phyloP scores from a whole-genome alignment of 92 coral and sea anemone species.

The Porites divaricata region DNA sequence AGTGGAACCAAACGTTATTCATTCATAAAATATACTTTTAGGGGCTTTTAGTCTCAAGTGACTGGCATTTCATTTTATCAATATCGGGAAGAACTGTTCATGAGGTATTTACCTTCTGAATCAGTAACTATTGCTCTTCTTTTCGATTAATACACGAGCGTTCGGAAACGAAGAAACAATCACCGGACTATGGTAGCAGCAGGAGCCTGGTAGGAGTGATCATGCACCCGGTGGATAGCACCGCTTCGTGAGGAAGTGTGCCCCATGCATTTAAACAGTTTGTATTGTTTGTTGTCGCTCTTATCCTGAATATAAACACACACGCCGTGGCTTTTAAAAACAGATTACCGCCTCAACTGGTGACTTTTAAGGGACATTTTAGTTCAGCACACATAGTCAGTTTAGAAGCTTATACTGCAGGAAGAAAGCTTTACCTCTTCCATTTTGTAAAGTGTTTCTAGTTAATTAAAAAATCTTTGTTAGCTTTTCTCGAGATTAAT shows the following conservation, averaged over 20 bases:
- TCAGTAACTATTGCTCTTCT: too few relatives aligned
- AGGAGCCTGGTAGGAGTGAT: neutral
- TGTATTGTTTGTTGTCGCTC: constrained; percentile 29
- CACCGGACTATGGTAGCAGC: neutral
- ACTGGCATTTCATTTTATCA: too few relatives aligned
- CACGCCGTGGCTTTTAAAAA: constrained; percentile 24
- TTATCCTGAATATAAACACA: constrained; percentile 6
- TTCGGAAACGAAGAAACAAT: neutral
- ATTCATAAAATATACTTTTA: too few relatives aligned
- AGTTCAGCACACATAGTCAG: constrained; percentile 25
- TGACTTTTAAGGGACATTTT: constrained; percentile 18
- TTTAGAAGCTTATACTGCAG: constrained; percentile 29
- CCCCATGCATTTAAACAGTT: constrained; percentile 4
- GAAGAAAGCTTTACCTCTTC: constrained; percentile 27
- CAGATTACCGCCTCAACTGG: constrained; percentile 18
- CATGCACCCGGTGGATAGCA: neutral
- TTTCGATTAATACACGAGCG: neutral
- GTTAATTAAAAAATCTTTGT: constrained; percentile 97
- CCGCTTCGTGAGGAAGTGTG: constrained; percentile 33
- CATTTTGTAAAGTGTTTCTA: constrained; percentile 79
- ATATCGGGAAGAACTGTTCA: too few relatives aligned
- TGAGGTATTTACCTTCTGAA: too few relatives aligned
- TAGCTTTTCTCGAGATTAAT: constrained; percentile 94
- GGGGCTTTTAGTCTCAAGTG: neutral
- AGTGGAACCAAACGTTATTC: neutral